Evolutionary conservation across 2,888 invertebrate genomes (phyloP).

Genomic region (Eugnorisma glareosa): DNA sequence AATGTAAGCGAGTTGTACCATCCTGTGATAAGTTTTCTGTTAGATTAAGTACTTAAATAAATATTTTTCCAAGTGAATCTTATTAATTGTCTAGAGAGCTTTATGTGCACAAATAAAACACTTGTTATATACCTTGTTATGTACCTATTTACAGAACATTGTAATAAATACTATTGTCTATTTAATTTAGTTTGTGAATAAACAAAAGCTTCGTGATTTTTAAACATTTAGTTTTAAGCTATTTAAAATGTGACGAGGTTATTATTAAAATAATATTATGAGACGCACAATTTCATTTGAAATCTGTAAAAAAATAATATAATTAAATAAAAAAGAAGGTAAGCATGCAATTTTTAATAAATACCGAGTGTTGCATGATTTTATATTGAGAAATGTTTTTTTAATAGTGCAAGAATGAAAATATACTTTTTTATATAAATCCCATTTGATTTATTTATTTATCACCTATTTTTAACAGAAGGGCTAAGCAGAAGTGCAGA

Average conservation of each 20-base stretch:
- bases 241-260: slow-evolving; percentile 10
- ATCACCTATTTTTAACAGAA: too few relatives aligned
- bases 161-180: not conserved
- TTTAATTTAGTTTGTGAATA: not conserved
- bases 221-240: not conserved
- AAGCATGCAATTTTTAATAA: slow-evolving; percentile 12
- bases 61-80: slow-evolving; percentile 57
- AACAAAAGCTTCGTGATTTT: slow-evolving; percentile 5
- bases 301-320: slow-evolving; percentile 1
- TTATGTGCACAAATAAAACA: slow-evolving; percentile 35
- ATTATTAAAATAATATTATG: not conserved
- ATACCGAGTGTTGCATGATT: slow-evolving; percentile 6
- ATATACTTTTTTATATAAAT: slow-evolving; percentile 37
- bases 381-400: not conserved
- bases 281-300: slow-evolving; percentile 2
- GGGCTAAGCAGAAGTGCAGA: not conserved
- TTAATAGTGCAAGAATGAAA: slow-evolving; percentile 11
- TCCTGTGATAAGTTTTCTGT: slow-evolving; percentile 64
- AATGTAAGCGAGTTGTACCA: slow-evolving; percentile 38
- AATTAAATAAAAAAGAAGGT: not conserved
- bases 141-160: slow-evolving; percentile 32
- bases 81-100: slow-evolving; percentile 28
- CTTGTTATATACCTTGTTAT: slow-evolving; percentile 11
- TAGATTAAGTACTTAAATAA: slow-evolving; percentile 60
- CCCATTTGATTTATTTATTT: not conserved